Percentiles rank a stretch among this genome's conserved stretches.
Evolutionary conservation across 2,888 invertebrate genomes (phyloP).

Genomic region (Gryllus longicercus): DNA sequence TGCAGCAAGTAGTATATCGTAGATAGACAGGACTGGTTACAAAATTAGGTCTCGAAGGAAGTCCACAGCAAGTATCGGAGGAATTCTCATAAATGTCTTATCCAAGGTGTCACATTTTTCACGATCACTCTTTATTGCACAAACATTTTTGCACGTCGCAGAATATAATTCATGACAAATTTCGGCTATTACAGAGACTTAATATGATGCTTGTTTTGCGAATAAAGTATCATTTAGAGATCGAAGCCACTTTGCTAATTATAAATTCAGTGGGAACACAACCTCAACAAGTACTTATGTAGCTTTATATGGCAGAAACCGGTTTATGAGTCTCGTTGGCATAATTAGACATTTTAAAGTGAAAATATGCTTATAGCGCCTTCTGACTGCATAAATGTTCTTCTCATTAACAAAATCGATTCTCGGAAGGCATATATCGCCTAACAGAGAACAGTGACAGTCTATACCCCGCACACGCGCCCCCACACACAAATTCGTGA

Average conservation of each 20-base stretch:
- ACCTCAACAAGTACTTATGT: background rate
- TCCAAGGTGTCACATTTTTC: too few relatives aligned
- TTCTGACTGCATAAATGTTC: background rate
- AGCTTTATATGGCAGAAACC: conserved; percentile 1
- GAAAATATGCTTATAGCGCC: background rate
- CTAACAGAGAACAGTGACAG: too few relatives aligned
- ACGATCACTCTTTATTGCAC: too few relatives aligned
- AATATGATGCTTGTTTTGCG: background rate
- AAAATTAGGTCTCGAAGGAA: too few relatives aligned
- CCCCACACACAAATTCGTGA: too few relatives aligned
- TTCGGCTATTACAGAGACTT: background rate
- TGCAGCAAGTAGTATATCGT: too few relatives aligned
- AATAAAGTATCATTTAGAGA: conserved; percentile 2
- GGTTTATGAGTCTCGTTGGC: background rate
- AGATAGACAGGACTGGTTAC: too few relatives aligned
- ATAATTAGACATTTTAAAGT: background rate
- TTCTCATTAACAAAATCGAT: background rate
- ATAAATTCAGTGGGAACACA: conserved; percentile 9
- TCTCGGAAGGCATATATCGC: background rate
- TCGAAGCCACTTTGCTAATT: background rate
- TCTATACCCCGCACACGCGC: too few relatives aligned
- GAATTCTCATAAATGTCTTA: too few relatives aligned
- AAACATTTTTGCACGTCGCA: too few relatives aligned
- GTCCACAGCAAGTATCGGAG: too few relatives aligned
- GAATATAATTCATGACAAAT: background rate